phyloP scores from a whole-genome alignment of 2,113 vertebrate species.

The Euleptes europaea region DNA sequence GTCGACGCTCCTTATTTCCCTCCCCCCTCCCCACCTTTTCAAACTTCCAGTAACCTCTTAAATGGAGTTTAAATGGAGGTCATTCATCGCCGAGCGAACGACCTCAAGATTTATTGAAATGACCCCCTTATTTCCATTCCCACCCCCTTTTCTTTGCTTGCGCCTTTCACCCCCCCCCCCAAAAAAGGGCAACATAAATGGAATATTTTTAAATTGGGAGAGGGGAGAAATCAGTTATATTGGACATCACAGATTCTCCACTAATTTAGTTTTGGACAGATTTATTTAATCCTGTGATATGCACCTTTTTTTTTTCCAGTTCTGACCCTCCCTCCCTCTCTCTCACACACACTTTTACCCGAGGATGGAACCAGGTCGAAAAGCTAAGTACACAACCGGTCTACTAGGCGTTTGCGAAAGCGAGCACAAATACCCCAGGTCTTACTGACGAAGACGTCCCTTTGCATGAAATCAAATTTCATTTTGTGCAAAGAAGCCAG shows the following conservation, averaged over 20 bases:
- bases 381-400: too few relatives aligned
- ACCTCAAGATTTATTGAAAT: constrained; percentile 25
- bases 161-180: neutral
- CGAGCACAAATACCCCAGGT: too few relatives aligned
- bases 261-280: neutral
- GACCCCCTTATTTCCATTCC: neutral
- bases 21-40: neutral
- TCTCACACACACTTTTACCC: neutral
- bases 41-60: constrained; percentile 13
- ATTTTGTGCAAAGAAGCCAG: too few relatives aligned
- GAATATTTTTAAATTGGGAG: neutral
- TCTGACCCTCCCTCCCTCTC: neutral
- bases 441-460: too few relatives aligned
- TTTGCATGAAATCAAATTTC: too few relatives aligned
- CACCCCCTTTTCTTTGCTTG: neutral
- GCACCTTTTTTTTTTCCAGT: too few relatives aligned
- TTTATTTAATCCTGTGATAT: neutral
- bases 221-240: neutral
- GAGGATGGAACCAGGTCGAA: too few relatives aligned
- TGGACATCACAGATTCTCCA: neutral
- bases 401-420: too few relatives aligned
- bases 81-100: neutral
- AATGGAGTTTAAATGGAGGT: constrained; percentile 15
- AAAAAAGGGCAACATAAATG: neutral
- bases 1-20: accelerated